Base-by-base conservation (phyloP, 2,888 invertebrate species). In the Drosophila lutescens region DNA sequence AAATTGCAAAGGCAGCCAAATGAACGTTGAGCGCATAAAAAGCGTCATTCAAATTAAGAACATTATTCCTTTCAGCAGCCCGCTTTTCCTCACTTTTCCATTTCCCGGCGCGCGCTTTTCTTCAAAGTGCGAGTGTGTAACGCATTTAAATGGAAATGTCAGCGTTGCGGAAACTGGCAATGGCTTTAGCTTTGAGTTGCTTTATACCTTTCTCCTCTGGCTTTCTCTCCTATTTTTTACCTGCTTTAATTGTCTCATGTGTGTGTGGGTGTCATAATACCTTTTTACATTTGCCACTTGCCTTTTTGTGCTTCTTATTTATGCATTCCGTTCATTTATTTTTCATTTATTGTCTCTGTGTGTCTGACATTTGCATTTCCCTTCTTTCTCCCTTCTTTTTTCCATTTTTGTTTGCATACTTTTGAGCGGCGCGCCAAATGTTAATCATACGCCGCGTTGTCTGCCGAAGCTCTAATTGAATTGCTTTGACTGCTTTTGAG, bases 351-450 rank as follows among this genome's bases (percentile, higher is more conserved):
- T 55, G 85, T 62, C 51, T 78, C 71, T 71, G 67, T 81, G 66
- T 68, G 63, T 60, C 73, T 69, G 70, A 36, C 67, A 83, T 83
- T 83, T 83, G 88, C 88, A 88, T 83, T 77, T 86, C 86, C 71
- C 70, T 78, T 76, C 74, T 34, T 63, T 57, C 13, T 79, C 3
- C 4, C 5, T 26, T 26, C 30, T 26, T 26, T 26, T 26, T 7
- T 7, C 7, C 7, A 7, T 4, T 34, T 34, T 34, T 34, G 34
- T 12, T 85, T 77, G 82, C 87, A 85, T 82, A 85, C 75, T 71
- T 77, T 74, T 75, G 54, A 56, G 74, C 74, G 61, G 43, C 62
- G 40, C 38, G 15, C 43, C 54, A 74, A 65, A 77, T 75, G 58
- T 71, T 63, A 55, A 68, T 79, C 76, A 79, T 71, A 69, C 78